A percentile compares a stretch with the other conserved stretches of the same genome.
phyloP scores from a whole-genome alignment of 2,888 invertebrate species.

The Oligia strigilis region DNA sequence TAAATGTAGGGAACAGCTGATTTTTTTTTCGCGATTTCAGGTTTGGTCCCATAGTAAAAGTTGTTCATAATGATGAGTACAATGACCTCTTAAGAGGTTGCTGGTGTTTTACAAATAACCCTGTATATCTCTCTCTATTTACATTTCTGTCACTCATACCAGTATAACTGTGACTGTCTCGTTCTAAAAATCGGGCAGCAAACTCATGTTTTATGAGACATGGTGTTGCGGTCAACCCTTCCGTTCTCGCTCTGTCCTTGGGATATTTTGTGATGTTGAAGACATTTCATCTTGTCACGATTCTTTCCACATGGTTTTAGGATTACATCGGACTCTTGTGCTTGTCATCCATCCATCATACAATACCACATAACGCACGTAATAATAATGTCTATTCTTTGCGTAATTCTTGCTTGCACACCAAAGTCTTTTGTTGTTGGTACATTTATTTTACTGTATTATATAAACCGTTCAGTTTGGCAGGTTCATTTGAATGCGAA shows the following conservation, averaged over 20 bases:
- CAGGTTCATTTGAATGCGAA: conserved; percentile 68
- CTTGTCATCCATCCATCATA: background rate
- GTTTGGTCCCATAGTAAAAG: too few species aligned
- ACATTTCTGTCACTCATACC: too few species aligned
- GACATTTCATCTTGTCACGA: background rate
- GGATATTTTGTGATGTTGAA: background rate
- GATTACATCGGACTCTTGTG: too few species aligned
- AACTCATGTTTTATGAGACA: background rate
- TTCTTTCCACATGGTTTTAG: background rate
- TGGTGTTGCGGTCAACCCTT: background rate
- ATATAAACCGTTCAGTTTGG: conserved; percentile 66
- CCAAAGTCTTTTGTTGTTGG: conserved; percentile 4
- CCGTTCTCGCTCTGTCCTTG: too few species aligned
- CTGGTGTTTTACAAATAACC: too few species aligned
- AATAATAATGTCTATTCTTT: background rate
- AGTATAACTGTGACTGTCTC: too few species aligned
- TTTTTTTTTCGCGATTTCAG: too few species aligned
- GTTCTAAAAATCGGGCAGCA: too few species aligned
- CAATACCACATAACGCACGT: background rate
- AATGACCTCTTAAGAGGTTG: too few species aligned
- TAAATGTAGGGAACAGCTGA: too few species aligned
- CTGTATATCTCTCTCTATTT: too few species aligned
- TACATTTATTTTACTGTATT: conserved; percentile 56
- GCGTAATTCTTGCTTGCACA: conserved; percentile 2
- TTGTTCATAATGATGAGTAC: too few species aligned